phyloP scores from a whole-genome alignment of 2,797 vertebrate species.

The Darevskia mixta region DNA sequence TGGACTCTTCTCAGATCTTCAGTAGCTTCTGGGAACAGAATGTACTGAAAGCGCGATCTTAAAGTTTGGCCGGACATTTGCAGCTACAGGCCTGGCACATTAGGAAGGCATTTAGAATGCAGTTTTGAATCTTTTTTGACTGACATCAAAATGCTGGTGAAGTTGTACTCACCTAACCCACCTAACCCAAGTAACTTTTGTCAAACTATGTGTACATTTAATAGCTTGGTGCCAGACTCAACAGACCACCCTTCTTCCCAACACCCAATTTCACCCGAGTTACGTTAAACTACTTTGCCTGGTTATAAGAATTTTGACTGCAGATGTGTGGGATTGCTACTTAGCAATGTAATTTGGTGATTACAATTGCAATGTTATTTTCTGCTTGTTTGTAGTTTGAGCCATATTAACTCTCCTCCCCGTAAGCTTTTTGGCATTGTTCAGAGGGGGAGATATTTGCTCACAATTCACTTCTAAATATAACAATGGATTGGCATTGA shows the following conservation, averaged over 20 bases:
- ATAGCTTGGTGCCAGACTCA: background rate
- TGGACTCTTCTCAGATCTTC: background rate
- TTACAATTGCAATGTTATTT: background rate
- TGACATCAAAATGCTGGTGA: background rate
- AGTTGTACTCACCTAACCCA: background rate
- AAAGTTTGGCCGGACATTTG: constrained; percentile 33
- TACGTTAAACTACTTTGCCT: background rate
- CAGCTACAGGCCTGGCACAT: constrained; percentile 33
- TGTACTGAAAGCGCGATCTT: constrained; percentile 43
- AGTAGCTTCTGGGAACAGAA: background rate
- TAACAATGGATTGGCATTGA: background rate
- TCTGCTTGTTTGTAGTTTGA: background rate
- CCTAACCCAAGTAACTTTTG: background rate
- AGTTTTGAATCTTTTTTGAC: background rate
- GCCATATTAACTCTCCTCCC: background rate
- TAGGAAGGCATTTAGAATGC: background rate
- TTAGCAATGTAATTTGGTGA: background rate
- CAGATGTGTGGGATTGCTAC: background rate
- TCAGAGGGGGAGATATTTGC: background rate
- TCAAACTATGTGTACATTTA: background rate
- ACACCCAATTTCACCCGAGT: background rate
- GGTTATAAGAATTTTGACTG: background rate
- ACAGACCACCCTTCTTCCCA: background rate
- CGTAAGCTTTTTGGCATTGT: background rate
- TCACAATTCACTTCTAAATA: too few species aligned